These are phyloP conservation scores for Sarcophaga bullata DNA, from an alignment of 1,140 invertebrate species.

Conservation along the genomic window DNA sequence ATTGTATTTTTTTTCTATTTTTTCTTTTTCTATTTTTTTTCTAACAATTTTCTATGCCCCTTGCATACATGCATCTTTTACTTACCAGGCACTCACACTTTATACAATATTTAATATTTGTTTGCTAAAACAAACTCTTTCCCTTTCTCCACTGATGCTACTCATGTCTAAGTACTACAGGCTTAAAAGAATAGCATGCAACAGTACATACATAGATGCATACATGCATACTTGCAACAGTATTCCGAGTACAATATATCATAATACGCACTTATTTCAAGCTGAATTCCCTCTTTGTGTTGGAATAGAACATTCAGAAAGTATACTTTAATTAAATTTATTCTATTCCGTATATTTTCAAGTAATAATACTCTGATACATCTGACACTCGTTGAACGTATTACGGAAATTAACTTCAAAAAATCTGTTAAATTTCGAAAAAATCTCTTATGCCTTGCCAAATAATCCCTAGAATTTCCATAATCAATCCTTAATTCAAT, in stretches of 20 bases:
- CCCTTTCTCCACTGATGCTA: neutral
- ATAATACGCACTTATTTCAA: neutral
- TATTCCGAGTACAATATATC: neutral
- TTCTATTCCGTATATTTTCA: neutral
- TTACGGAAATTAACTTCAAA: too few species aligned
- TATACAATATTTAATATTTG: neutral
- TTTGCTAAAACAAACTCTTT: neutral
- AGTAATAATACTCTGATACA: too few species aligned
- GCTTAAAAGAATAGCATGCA: neutral
- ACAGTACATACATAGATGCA: neutral
- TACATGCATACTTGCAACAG: neutral
- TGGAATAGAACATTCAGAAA: neutral
- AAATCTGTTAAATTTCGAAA: too few species aligned
- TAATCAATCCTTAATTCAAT: too few species aligned
- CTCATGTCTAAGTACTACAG: neutral
- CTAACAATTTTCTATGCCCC: neutral
- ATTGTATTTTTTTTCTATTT: too few species aligned
- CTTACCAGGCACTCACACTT: too few species aligned
- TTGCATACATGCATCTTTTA: neutral
- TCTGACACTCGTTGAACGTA: too few species aligned
- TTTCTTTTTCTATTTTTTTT: neutral
- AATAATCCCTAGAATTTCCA: too few species aligned
- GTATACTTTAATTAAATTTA: constrained; percentile 5
- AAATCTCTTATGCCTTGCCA: too few species aligned
- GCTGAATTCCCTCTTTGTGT: constrained; percentile 17